Evolutionary conservation across 37 sponge, comb jelly and placozoan species (phyloP), one percentile per base, ranked within the genome.

Genomic region (Ephydatia muelleri): DNA sequence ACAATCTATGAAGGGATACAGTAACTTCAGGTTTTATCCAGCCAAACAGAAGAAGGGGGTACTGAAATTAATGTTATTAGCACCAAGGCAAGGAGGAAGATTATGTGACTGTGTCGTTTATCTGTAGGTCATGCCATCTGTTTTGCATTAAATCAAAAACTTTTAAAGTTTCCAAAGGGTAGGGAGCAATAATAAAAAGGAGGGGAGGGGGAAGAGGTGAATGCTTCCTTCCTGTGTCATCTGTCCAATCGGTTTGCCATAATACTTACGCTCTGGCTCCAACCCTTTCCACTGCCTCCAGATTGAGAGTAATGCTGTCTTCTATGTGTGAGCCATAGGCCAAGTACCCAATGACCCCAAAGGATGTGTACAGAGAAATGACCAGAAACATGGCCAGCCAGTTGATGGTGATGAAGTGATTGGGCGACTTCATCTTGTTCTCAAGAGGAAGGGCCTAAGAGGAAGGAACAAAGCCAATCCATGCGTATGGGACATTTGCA

Each of bases 391-490:
- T 94, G n/a, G 73, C 86, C 25, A 31, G 8, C 25, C 35, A 73
- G 43, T 95, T 76, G 9, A 97, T 68, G 2, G 32, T 39, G 28
- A 32, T 49, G 67, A 89, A 88, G 49, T 91, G 79, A 34, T 74
- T 27, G 26, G 93, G 97, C 12, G 88, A 82, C 49, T 88, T 88
- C 95, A 95, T 95, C 81, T 91, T 90, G 72, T 97, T 97, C 80
- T 95, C 95, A 65, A 95, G 88, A 31, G 97, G 97, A 21, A 97
- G 80, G 65, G 93, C 82, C 90, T 87, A 78, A 21, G 48, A 8
- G 49, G 43, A 48, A 80, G 38, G 28, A n/a, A n/a, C n/a, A n/a
- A n/a, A n/a, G n/a, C n/a, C 12, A 57, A 13, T 57, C 1, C 0
- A 57, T 57, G 19, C 57, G 16, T 21, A 57, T 3, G 43, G 43